Percentiles rank a stretch among this genome's conserved stretches.
These are phyloP conservation scores for Promerops cafer DNA, from an alignment of 2,113 vertebrate species.

Conservation along the genomic window DNA sequence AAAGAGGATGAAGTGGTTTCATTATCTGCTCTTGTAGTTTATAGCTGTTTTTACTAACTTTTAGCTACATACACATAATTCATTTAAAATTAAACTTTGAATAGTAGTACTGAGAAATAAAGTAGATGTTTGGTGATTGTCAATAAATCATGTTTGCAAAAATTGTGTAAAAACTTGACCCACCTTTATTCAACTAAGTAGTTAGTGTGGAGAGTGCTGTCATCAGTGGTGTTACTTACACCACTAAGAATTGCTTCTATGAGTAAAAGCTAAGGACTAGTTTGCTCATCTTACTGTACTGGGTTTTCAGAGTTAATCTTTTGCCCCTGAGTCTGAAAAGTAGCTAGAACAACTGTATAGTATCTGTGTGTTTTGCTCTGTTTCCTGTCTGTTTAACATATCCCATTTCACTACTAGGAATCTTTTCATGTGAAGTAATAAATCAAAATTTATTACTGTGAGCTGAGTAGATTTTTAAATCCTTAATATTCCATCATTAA, in stretches of 20 bases:
- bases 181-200: not conserved
- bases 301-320: not conserved
- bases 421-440: not conserved
- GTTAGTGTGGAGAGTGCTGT: not conserved
- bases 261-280: not conserved
- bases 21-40: not conserved
- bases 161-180: not conserved
- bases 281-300: not conserved
- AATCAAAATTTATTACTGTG: slow-evolving; percentile 24
- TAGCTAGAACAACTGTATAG: not conserved
- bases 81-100: not conserved
- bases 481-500: slow-evolving; percentile 42
- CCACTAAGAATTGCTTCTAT: not conserved
- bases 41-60: not conserved
- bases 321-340: not conserved
- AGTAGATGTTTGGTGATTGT: not conserved
- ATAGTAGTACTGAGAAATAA: not conserved
- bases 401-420: not conserved
- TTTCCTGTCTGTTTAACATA: not conserved
- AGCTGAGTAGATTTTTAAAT: not conserved
- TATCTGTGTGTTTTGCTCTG: not conserved
- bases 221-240: not conserved
- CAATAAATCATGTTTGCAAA: not conserved
- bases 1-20: not conserved
- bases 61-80: not conserved